Evolutionary conservation across 2,113 vertebrate species (phyloP).

Genomic region (Perca flavescens): DNA sequence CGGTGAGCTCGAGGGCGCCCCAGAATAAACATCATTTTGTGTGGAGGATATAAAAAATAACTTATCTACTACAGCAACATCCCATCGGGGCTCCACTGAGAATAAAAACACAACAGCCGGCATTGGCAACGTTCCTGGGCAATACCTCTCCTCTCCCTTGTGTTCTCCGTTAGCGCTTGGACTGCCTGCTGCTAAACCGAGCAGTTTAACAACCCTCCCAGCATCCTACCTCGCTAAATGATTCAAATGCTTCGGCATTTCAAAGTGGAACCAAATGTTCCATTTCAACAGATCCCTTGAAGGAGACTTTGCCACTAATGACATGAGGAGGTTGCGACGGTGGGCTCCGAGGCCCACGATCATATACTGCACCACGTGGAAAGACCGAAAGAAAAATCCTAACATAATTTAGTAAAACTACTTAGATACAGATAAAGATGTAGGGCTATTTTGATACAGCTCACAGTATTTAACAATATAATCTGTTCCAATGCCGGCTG

Average conservation of each 20-base stretch:
- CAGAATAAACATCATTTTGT: not conserved
- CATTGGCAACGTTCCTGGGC: constrained; percentile 9
- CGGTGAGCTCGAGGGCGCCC: too few relatives aligned
- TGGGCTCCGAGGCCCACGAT: constrained; percentile 42
- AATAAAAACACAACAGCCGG: constrained; percentile 54
- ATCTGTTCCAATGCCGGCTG: constrained; percentile 22
- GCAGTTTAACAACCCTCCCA: constrained; percentile 75
- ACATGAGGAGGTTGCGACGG: constrained; percentile 65
- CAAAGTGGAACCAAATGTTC: constrained; percentile 82
- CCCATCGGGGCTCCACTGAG: constrained; percentile 29
- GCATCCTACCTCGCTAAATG: constrained; percentile 78
- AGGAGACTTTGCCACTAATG: constrained; percentile 75
- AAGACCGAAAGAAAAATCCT: constrained; percentile 27
- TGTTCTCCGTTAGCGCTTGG: constrained; percentile 56
- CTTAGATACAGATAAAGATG: constrained; percentile 16
- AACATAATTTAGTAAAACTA: constrained; percentile 46
- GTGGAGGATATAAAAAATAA: not conserved
- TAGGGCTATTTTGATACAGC: constrained; percentile 41
- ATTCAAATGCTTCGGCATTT: constrained; percentile 78
- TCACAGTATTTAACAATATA: constrained; percentile 52
- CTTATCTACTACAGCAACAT: constrained; percentile 38
- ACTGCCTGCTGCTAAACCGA: constrained; percentile 79
- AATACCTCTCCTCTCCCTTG: constrained; percentile 57
- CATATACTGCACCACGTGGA: constrained; percentile 10
- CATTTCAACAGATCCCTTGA: constrained; percentile 75